phyloP scores from a whole-genome alignment of 2,888 invertebrate species.

The Epirrhoe alternata region DNA sequence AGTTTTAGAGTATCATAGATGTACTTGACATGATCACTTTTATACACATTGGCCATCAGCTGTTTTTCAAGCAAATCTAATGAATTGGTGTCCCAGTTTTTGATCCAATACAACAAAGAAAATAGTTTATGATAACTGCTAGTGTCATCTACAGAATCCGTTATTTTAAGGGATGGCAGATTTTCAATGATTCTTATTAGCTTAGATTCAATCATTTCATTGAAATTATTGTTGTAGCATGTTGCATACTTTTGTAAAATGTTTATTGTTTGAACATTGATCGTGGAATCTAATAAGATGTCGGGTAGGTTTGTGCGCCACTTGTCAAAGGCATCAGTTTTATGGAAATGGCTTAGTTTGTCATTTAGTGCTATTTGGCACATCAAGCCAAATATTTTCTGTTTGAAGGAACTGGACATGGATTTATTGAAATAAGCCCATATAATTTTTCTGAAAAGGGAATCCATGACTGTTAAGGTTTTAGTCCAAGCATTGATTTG shows the following conservation, averaged over 20 bases:
- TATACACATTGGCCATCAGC: constrained; percentile 63
- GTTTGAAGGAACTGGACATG: constrained; percentile 59
- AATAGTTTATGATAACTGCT: constrained; percentile 80
- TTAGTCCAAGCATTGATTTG: constrained; percentile 72
- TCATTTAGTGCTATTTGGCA: constrained; percentile 77
- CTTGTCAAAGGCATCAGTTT: constrained; percentile 67
- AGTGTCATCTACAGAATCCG: constrained; percentile 68
- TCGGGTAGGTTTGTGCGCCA: constrained; percentile 85
- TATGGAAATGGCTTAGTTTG: constrained; percentile 69
- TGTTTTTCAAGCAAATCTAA: constrained; percentile 74
- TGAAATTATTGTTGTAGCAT: constrained; percentile 80
- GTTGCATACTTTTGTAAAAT: constrained; percentile 86
- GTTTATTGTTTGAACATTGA: constrained; percentile 81
- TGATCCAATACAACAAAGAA: constrained; percentile 83
- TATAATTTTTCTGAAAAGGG: constrained; percentile 71
- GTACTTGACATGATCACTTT: constrained; percentile 66
- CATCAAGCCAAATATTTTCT: constrained; percentile 72
- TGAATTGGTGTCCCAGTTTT: constrained; percentile 71
- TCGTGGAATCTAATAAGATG: constrained; percentile 77
- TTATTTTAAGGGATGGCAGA: constrained; percentile 67
- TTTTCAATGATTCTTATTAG: constrained; percentile 75
- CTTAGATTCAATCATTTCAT: constrained; percentile 73
- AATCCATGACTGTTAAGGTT: constrained; percentile 61
- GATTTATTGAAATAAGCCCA: constrained; percentile 66
- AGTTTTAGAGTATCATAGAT: constrained; percentile 73